phyloP scores from a whole-genome alignment of 2,797 vertebrate genomes.

The Synanceia verrucosa region DNA sequence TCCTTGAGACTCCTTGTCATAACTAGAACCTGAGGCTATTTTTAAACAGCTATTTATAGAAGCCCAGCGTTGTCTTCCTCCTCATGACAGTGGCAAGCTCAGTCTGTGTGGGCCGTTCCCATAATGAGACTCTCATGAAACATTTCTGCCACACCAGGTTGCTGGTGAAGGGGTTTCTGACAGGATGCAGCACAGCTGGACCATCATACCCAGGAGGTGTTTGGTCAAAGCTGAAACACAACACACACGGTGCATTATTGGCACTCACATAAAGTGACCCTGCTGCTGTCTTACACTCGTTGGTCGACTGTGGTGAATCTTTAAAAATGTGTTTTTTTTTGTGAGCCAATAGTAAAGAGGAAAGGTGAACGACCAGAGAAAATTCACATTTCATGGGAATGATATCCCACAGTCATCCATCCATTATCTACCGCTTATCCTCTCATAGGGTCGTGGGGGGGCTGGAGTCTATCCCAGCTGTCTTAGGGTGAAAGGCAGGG shows the following conservation, averaged over 20 bases:
- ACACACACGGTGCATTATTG: background rate
- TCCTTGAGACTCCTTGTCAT: constrained; percentile 50
- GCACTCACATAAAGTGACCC: background rate
- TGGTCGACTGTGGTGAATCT: background rate
- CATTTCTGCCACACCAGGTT: background rate
- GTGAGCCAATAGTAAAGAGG: background rate
- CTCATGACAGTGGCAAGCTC: constrained; percentile 19
- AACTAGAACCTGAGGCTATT: constrained; percentile 54
- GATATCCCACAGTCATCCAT: background rate
- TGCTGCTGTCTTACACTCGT: background rate
- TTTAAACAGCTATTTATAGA: constrained; percentile 71
- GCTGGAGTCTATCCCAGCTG: too few relatives aligned
- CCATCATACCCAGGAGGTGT: background rate
- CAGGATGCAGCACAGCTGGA: background rate
- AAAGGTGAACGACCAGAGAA: background rate
- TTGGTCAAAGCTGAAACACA: background rate
- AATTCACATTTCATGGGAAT: background rate
- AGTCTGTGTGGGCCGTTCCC: constrained; percentile 1
- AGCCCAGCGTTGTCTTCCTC: constrained; percentile 37
- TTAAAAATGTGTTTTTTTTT: background rate
- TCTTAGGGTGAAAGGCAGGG: too few relatives aligned
- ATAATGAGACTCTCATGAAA: background rate
- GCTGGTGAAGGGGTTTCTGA: background rate
- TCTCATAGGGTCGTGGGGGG: too few relatives aligned
- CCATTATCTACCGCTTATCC: background rate